phyloP scores from a whole-genome alignment of 64 coral and sea anemone species.

The Montipora efflorescens region DNA sequence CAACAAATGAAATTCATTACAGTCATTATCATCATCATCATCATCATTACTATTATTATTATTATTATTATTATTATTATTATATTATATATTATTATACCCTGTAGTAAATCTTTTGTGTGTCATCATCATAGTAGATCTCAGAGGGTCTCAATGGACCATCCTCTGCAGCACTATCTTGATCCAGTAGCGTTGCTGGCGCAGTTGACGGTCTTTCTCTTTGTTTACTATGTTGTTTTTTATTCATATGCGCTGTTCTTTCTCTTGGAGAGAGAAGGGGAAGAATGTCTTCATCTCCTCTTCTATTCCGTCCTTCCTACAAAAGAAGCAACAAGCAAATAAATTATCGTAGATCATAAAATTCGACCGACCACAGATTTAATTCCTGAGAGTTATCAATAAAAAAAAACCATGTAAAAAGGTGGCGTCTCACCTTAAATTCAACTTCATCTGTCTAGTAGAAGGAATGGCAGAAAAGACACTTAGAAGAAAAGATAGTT shows the following conservation, averaged over 20 bases:
- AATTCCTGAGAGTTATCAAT: too few relatives aligned
- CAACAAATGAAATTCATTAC: too few relatives aligned
- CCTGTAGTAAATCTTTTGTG: slow-evolving; percentile 74
- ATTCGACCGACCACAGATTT: too few relatives aligned
- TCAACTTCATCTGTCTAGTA: neutral
- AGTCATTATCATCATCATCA: too few relatives aligned
- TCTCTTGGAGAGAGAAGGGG: slow-evolving; percentile 89
- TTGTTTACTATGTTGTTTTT: neutral
- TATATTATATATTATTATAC: neutral
- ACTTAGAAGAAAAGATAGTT: neutral
- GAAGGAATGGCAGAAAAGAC: neutral
- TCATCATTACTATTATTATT: too few relatives aligned
- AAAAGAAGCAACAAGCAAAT: neutral
- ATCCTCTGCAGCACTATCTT: neutral
- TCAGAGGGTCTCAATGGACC: slow-evolving; percentile 63
- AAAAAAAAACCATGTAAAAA: too few relatives aligned
- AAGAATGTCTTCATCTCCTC: slow-evolving; percentile 92
- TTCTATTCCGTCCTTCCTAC: slow-evolving; percentile 84
- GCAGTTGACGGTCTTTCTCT: slow-evolving; percentile 82
- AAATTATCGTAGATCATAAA: too few relatives aligned
- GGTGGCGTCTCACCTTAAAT: too few relatives aligned
- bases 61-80: too few relatives aligned
- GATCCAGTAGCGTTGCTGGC: slow-evolving; percentile 42
- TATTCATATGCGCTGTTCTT: slow-evolving; percentile 53
- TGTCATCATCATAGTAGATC: slow-evolving; percentile 79